phyloP scores from a whole-genome alignment of 2,113 vertebrate species.

The Eleginops maclovinus region DNA sequence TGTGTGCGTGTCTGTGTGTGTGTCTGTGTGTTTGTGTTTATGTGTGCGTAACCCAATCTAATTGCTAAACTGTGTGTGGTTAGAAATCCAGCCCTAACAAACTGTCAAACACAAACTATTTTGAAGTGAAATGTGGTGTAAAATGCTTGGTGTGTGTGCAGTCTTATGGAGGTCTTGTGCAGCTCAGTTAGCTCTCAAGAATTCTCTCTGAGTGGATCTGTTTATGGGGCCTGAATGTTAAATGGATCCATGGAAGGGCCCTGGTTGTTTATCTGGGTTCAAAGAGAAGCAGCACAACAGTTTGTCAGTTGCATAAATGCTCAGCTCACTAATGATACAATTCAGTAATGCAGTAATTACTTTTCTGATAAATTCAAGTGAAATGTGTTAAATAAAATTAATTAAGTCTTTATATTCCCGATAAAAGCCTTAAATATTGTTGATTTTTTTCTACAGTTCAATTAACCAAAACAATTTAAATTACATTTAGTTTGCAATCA shows the following conservation, averaged over 20 bases:
- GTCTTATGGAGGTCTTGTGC: background rate
- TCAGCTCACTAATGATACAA: too few relatives aligned
- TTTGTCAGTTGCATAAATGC: background rate
- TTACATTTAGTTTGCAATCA: background rate
- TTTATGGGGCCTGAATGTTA: too few relatives aligned
- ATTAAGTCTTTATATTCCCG: background rate
- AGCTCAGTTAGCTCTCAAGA: background rate
- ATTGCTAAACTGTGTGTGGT: constrained; percentile 40
- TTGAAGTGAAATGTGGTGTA: background rate
- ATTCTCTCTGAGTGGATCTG: background rate
- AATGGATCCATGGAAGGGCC: too few relatives aligned
- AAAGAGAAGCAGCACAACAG: background rate
- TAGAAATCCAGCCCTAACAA: constrained; percentile 63
- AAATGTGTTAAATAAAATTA: background rate
- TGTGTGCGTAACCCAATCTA: constrained; percentile 40
- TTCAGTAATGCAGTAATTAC: background rate
- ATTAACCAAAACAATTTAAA: background rate
- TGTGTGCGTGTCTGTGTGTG: background rate
- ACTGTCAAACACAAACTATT: constrained; percentile 54
- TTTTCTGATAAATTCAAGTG: background rate
- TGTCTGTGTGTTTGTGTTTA: constrained; percentile 5
- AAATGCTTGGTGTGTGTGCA: background rate
- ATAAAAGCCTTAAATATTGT: background rate
- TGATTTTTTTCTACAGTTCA: background rate
- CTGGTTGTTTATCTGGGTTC: too few relatives aligned